Percentiles rank a stretch among this genome's conserved stretches.
Conservation (phyloP, 2,888 invertebrate genomes). For the Caenorhabditis drosophilae region DNA sequence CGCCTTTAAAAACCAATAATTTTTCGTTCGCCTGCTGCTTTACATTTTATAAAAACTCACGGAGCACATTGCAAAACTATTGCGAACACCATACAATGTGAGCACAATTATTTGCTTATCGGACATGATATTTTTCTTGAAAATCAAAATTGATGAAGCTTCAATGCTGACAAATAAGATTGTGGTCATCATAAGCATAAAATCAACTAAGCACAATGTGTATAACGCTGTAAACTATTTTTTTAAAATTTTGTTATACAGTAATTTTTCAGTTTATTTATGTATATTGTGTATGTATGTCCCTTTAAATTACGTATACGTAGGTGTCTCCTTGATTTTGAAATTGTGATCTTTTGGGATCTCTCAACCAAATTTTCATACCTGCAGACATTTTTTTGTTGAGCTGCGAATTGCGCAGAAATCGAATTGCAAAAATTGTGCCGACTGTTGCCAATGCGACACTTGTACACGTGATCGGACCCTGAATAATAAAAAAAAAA, state of each 20-base stretch:
- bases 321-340: no score
- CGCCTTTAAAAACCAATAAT: constrained; percentile 13
- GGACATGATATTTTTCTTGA: constrained; percentile 20
- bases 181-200: constrained; percentile 30
- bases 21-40: background rate
- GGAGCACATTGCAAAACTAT: constrained; percentile 32
- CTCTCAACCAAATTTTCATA: no score
- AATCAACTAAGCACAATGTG: constrained; percentile 28
- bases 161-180: constrained; percentile 29
- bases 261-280: no score
- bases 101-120: constrained; percentile 21
- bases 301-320: no score
- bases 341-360: no score
- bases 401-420: constrained; percentile 19
- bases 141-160: constrained; percentile 20
- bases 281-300: no score
- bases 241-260: background rate
- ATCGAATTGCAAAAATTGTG: constrained; percentile 23
- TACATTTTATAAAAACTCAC: constrained; percentile 5
- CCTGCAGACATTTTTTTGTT: constrained; percentile 27
- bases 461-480: constrained; percentile 19
- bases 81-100: constrained; percentile 20
- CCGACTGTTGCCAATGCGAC: constrained; percentile 23
- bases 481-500: constrained; percentile 15
- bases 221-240: constrained; percentile 15